phyloP scores from a whole-genome alignment of 30 jellyfish, hydroid and myxozoan species.

The Morbakka virulenta region DNA sequence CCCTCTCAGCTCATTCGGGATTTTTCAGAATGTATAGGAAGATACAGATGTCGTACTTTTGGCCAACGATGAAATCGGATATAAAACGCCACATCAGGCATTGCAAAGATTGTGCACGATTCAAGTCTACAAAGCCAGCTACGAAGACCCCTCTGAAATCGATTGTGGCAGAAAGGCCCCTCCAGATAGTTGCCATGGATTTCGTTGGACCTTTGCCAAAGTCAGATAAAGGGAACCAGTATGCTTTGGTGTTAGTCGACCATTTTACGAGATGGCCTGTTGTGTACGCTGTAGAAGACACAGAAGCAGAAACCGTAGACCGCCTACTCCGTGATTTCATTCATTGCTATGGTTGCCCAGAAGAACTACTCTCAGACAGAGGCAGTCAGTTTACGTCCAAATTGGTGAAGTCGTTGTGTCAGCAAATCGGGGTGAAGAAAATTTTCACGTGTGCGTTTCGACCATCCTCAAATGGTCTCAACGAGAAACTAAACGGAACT shows the following conservation, averaged over 20 bases:
- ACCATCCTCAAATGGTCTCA: no score
- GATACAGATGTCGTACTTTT: slow-evolving; percentile 10
- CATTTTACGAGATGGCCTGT: slow-evolving; percentile 44
- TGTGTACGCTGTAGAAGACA: slow-evolving; percentile 22
- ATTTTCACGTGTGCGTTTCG: no score
- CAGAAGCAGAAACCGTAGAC: slow-evolving; percentile 4
- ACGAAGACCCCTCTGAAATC: slow-evolving; percentile 30
- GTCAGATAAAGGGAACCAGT: slow-evolving; percentile 18
- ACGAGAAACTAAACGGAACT: no score
- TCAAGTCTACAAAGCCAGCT: slow-evolving; percentile 37
- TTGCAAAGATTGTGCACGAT: not conserved
- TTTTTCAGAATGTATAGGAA: slow-evolving; percentile 16
- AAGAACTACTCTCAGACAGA: not conserved
- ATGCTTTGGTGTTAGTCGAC: slow-evolving; percentile 6
- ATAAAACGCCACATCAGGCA: slow-evolving; percentile 21
- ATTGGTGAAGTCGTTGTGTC: not conserved
- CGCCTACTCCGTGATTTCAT: slow-evolving; percentile 1
- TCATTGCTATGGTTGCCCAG: not conserved
- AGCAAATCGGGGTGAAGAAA: slow-evolving; percentile 15
- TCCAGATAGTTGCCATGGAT: slow-evolving; percentile 46
- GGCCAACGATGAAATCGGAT: slow-evolving; percentile 37
- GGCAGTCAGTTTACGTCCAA: not conserved
- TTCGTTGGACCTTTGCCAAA: slow-evolving; percentile 34
- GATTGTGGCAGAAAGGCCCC: slow-evolving; percentile 36
- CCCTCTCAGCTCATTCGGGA: slow-evolving; percentile 33